Base-by-base conservation (phyloP, 2,113 vertebrate genomes). In the Gambusia holbrooki region DNA sequence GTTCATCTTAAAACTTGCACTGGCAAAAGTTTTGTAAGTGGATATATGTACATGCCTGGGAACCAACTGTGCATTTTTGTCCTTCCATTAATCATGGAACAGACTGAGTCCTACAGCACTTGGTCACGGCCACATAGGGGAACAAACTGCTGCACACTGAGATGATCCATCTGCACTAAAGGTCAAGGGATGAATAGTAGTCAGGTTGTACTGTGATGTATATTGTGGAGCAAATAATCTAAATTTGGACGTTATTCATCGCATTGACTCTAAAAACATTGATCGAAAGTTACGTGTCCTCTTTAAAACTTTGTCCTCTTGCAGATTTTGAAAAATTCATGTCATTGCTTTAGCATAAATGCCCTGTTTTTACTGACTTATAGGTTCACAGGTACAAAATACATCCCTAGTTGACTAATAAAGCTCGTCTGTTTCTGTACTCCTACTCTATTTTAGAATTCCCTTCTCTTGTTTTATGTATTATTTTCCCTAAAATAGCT, bases 11-110 rank as follows among this genome's bases (percentile, higher is more conserved):
- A 25, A 58, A 2, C 51, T 69, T 73, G 65, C 81, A 27, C 22
- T 61, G 67, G 68, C 42, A 69, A 1, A 12, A 27, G 28, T 27
- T 70, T 42, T 25, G 7, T 22, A 0, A 71, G 22, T 42, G 30
- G 27, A 69, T 63, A 60, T 74, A 69, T 79, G 75, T 30, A 60
- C 73, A 73, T 67, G 61, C 35, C 48, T 60, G 35, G 61, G 76
- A 29, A 60, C 65, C 77, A 65, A 84, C 76, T 88, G 75, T 76
- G 71, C 80, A 74, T 68, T 66, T 78, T 61, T 80, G 78, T 19
- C 72, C 80, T n/a, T 84, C 81, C 85, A 90, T 93, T 88, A 85
- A 93, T 94, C 92, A 92, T 67, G 62, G 58, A 35, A 33, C 72
- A 72, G 82, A 79, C 82, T 85, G 72, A 84, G 79, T 77, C 32